A percentile compares a stretch with the other conserved stretches of the same genome.
Evolutionary conservation across 2,888 invertebrate species (phyloP).

Genomic region (Napeogenes inachia): DNA sequence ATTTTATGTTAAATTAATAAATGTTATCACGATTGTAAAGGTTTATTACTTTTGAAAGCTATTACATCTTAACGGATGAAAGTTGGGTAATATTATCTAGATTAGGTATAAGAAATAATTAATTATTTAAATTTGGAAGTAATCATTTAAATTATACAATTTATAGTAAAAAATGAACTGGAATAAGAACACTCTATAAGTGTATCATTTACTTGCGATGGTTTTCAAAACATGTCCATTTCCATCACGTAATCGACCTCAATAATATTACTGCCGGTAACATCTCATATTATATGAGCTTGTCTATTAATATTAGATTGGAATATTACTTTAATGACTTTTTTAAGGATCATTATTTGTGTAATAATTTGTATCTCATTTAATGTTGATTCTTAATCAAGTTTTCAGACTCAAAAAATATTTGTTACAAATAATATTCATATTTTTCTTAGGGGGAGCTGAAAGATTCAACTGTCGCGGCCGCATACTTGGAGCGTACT

Average conservation of each 20-base stretch:
- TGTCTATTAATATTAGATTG: neutral
- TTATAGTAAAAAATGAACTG: conserved; percentile 10
- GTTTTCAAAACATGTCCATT: conserved; percentile 33
- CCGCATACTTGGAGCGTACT: conserved; percentile 92
- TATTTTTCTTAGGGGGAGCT: conserved; percentile 56
- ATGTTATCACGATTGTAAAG: neutral
- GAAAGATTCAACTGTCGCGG: conserved; percentile 87
- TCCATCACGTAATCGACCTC: conserved; percentile 37
- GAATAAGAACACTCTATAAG: conserved; percentile 29
- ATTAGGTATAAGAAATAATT: too few species aligned
- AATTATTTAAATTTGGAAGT: too few species aligned
- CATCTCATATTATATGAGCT: conserved; percentile 6
- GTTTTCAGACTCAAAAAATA: too few species aligned
- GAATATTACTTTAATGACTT: conserved; percentile 1
- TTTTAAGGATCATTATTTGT: conserved; percentile 11
- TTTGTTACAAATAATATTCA: too few species aligned
- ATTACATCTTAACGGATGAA: too few species aligned
- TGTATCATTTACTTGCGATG: conserved; percentile 22
- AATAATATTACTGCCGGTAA: conserved; percentile 27
- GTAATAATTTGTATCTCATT: too few species aligned
- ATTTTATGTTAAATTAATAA: neutral
- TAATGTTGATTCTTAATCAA: too few species aligned
- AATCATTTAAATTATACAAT: too few species aligned
- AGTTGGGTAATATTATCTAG: too few species aligned
- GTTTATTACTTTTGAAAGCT: too few species aligned